Base-by-base conservation (phyloP, 2,797 vertebrate species). In the Oryzias sinensis region DNA sequence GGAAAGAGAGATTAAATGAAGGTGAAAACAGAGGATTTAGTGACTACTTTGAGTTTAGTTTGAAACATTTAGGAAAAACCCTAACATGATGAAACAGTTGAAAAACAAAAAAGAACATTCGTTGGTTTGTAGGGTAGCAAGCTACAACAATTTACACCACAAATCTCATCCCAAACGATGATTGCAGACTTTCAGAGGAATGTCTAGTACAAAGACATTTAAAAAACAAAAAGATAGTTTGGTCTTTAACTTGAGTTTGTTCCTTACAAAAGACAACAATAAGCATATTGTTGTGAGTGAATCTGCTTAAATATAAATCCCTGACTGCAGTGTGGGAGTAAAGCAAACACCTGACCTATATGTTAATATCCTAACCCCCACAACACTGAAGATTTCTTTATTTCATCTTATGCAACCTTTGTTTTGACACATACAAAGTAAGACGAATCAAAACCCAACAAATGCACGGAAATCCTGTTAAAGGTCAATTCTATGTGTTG, bases 131-230 rank as follows among this genome's bases (percentile, higher is more conserved):
- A 46, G 27, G 25, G 57, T 45, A 68, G 43, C 15, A 40, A 48
- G 17, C 22, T 17, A 59, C 29, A 33, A 69, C 47, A 62, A 22
- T 81, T 61, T 74, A 58, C 60, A 72, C 55, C 13, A 47, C n/a
- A 62, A 48, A 29, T 59, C 64, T 68, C 11, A 52, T 44, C n/a
- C 55, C 20, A 6, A 27, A 68, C 62, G 18, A 62, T 41, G 40
- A 22, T 43, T 42, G 33, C 37, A 27, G 51, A 20, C 80, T 29
- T 17, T 43, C 15, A 44, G 55, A 24, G 53, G 42, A n/a, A 11
- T n/a, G 16, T n/a, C 2, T 49, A 33, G 46, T 27, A 9, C 1
- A 8, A 43, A 20, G 1, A 7, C 47, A 18, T 65, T 68, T 53
- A 50, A 16, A 49, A 50, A 33, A 33, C 29, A 59, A 47, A 52